A percentile compares a stretch with the other conserved stretches of the same genome.
phyloP scores from a whole-genome alignment of 2,888 invertebrate species.

The Synanthedon myopaeformis region DNA sequence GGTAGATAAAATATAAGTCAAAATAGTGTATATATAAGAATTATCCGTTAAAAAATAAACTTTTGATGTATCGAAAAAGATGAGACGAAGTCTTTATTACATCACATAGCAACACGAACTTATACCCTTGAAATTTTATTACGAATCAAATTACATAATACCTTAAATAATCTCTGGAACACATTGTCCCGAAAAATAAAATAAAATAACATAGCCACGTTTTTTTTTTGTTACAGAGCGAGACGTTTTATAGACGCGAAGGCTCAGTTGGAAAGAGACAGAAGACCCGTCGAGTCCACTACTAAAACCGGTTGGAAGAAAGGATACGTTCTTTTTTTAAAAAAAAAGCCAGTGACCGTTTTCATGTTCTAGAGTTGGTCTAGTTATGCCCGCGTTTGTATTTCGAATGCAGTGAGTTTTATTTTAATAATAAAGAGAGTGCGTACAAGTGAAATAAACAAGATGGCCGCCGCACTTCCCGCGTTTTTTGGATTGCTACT shows the following conservation, averaged over 20 bases:
- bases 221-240: slow-evolving; percentile 60
- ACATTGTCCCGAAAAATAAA: slow-evolving; percentile 26
- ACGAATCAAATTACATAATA: slow-evolving; percentile 25
- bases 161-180: slow-evolving; percentile 18
- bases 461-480: slow-evolving; percentile 58
- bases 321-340: slow-evolving; percentile 23
- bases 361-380: slow-evolving; percentile 27
- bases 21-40: too few species aligned
- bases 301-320: slow-evolving; percentile 30
- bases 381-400: slow-evolving; percentile 48
- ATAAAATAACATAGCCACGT: slow-evolving; percentile 31
- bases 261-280: slow-evolving; percentile 26
- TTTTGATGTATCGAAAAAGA: too few species aligned
- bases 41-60: too few species aligned
- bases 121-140: slow-evolving; percentile 7
- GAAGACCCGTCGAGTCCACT: slow-evolving; percentile 24
- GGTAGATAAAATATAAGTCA: too few species aligned
- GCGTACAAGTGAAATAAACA: slow-evolving; percentile 25
- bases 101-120: too few species aligned
- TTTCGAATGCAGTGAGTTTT: slow-evolving; percentile 27
- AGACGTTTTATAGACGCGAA: slow-evolving; percentile 21
- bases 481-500: slow-evolving; percentile 54
- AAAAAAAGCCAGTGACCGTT: slow-evolving; percentile 28
- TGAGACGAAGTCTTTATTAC: too few species aligned
- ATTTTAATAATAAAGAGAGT: slow-evolving; percentile 17